phyloP scores from a whole-genome alignment of 1,140 invertebrate genomes.

The Ceratina japonica region DNA sequence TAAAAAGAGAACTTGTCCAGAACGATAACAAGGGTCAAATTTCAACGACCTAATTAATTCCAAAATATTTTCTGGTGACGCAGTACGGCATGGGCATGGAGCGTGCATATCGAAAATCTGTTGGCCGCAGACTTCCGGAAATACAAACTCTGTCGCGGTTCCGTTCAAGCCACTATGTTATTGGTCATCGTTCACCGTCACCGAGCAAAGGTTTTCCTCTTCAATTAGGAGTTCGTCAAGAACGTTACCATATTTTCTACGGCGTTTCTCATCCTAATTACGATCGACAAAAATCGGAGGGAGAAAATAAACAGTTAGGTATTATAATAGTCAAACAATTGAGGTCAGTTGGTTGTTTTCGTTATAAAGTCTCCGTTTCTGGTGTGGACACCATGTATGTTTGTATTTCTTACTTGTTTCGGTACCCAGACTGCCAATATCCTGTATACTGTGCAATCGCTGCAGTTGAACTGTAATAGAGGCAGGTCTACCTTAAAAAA shows the following conservation, averaged over 20 bases:
- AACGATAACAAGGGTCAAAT: neutral
- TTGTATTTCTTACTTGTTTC: no score
- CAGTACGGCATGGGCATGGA: neutral
- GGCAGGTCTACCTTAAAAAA: neutral
- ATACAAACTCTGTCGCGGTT: constrained; percentile 27
- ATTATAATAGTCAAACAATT: neutral
- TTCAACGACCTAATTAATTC: constrained; percentile 10
- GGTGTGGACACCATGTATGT: no score
- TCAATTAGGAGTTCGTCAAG: constrained; percentile 8
- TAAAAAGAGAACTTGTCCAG: neutral
- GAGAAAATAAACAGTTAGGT: neutral
- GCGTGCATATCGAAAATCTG: constrained; percentile 36
- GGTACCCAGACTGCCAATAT: no score
- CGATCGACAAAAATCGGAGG: constrained; percentile 1
- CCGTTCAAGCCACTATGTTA: neutral
- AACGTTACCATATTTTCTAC: neutral
- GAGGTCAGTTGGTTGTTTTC: constrained; percentile 4
- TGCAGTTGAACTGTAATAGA: neutral
- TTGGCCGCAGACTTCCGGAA: constrained; percentile 28
- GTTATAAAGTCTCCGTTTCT: neutral
- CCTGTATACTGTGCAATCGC: neutral
- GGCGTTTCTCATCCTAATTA: constrained; percentile 28
- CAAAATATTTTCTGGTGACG: neutral
- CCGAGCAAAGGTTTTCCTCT: neutral
- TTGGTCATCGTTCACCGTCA: neutral